These are phyloP conservation scores for Camponotus fellah DNA, from an alignment of 2,888 invertebrate genomes.

Conservation along the genomic window DNA sequence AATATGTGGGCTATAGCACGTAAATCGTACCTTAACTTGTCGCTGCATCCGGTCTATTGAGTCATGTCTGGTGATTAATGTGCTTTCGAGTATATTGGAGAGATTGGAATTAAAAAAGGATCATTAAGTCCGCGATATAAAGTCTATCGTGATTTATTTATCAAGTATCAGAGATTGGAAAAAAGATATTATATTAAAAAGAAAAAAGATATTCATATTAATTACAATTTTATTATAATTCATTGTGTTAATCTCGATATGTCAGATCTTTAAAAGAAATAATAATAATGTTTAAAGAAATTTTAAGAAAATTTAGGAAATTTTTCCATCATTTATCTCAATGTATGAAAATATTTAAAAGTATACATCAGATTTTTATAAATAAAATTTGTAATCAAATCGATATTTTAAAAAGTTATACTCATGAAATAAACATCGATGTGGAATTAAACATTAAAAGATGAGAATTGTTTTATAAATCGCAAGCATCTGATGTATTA, in stretches of 20 bases:
- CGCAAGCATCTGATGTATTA: constrained; percentile 20
- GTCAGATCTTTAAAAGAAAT: neutral
- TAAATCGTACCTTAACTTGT: constrained; percentile 37
- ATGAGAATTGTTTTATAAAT: constrained; percentile 42
- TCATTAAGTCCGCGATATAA: neutral
- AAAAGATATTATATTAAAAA: neutral
- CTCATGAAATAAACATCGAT: neutral
- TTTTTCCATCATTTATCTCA: neutral
- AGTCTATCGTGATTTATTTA: neutral
- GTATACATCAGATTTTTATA: neutral
- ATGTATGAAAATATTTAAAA: neutral
- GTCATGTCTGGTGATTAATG: constrained; percentile 43
- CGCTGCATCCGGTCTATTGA: constrained; percentile 24
- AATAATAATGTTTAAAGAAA: neutral
- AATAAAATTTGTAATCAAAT: neutral
- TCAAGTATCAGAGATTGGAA: neutral
- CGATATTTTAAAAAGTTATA: neutral
- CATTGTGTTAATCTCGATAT: neutral
- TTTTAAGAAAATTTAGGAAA: neutral
- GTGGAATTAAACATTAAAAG: neutral
- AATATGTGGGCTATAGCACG: constrained; percentile 29
- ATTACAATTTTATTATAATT: neutral
- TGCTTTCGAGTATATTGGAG: neutral
- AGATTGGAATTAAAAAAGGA: constrained; percentile 30
- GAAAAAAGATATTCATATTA: neutral